A percentile compares a stretch with the other conserved stretches of the same genome.
Conservation (phyloP, 2,888 invertebrate genomes). For the Tridacna crocea region DNA sequence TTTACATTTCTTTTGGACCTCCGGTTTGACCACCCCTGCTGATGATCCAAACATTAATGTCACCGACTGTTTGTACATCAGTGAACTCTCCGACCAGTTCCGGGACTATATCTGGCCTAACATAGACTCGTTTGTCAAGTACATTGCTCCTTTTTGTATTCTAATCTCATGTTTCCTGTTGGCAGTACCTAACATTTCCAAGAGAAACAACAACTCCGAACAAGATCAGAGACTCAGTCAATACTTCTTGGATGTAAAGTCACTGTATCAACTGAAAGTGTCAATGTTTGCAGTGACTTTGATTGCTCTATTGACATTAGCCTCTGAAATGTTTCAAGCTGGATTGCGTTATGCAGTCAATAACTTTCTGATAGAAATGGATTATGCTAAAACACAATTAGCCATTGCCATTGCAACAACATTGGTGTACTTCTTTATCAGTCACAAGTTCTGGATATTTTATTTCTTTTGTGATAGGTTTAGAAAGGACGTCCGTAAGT, state of each 20-base stretch:
- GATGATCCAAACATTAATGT: constrained; percentile 51
- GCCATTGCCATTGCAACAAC: constrained; percentile 56
- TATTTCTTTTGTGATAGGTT: constrained; percentile 69
- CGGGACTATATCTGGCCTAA: constrained; percentile 77
- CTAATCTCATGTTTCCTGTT: constrained; percentile 69
- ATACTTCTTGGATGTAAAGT: constrained; percentile 75
- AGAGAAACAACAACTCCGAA: constrained; percentile 32
- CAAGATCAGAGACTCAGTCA: constrained; percentile 66
- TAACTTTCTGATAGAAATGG: constrained; percentile 33
- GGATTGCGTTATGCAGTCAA: constrained; percentile 31
- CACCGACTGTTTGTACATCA: constrained; percentile 69
- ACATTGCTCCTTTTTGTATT: constrained; percentile 75
- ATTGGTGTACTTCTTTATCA: constrained; percentile 67
- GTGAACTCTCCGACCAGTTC: constrained; percentile 74
- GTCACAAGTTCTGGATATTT: constrained; percentile 75
- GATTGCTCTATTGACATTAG: constrained; percentile 24
- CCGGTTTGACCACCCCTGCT: constrained; percentile 72
- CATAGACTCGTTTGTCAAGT: constrained; percentile 74
- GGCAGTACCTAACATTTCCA: constrained; percentile 32
- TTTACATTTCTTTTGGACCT: constrained; percentile 83
- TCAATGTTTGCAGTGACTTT: constrained; percentile 40
- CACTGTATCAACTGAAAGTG: constrained; percentile 67
- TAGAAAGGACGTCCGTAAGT: constrained; percentile 57
- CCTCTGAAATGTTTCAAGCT: constrained; percentile 40
- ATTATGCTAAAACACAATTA: constrained; percentile 39